Evolutionary conservation across 2,113 vertebrate species (phyloP).

Genomic region (Neolamprologus cancellatus): DNA sequence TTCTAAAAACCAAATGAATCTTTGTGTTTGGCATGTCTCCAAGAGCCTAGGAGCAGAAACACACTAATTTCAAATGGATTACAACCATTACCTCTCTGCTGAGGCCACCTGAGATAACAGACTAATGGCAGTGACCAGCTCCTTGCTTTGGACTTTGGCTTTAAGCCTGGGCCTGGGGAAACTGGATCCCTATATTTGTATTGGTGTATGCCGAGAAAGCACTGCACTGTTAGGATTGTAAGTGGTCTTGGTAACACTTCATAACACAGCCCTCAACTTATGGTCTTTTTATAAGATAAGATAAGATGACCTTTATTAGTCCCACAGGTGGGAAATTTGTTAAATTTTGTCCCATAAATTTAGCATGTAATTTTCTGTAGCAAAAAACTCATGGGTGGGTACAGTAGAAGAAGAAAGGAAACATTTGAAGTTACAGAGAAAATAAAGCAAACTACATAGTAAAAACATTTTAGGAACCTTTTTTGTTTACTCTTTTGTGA

Average conservation of each 20-base stretch:
- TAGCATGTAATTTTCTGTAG: background rate
- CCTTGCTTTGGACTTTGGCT: background rate
- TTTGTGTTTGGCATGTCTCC: background rate
- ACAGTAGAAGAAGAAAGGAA: background rate
- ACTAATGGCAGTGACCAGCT: background rate
- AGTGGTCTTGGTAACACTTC: background rate
- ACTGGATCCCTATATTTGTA: background rate
- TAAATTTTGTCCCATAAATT: background rate
- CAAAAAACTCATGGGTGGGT: background rate
- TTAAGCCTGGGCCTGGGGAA: background rate
- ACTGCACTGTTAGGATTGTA: background rate
- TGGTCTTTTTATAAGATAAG: background rate
- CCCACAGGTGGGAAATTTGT: too few relatives aligned
- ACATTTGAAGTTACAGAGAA: accelerated
- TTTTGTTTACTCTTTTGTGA: background rate
- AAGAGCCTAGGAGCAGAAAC: background rate
- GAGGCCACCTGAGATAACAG: background rate
- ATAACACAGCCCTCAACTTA: background rate
- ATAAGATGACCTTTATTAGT: too few relatives aligned
- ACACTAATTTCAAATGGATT: background rate
- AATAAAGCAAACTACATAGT: background rate
- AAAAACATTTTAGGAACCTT: background rate
- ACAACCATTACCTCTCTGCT: background rate
- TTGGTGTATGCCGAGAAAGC: background rate
- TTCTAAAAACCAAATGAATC: background rate